These are phyloP conservation scores for Cyanistes caeruleus DNA, from an alignment of 2,113 vertebrate genomes.

Conservation along the genomic window DNA sequence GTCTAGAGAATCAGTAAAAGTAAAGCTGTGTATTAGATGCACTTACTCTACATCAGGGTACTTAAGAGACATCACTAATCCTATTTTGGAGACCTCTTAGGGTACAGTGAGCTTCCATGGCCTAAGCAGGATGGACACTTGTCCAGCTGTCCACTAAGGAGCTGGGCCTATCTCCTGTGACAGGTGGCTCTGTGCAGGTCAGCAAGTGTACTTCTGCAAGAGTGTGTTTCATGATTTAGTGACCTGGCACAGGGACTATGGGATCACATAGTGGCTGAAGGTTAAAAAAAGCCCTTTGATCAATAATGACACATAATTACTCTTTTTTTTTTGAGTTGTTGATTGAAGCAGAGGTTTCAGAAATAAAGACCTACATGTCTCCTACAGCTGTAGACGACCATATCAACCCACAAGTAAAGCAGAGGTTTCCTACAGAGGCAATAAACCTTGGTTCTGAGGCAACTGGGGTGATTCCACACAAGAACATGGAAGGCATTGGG, in stretches of 20 bases:
- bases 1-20: background rate
- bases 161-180: background rate
- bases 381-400: background rate
- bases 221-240: background rate
- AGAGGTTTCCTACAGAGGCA: background rate
- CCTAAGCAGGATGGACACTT: background rate
- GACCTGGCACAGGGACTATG: background rate
- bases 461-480: background rate
- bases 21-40: constrained; percentile 39
- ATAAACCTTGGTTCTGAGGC: background rate
- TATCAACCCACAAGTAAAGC: background rate
- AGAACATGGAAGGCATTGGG: background rate
- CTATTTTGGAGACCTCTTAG: background rate
- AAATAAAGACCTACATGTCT: background rate
- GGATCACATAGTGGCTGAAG: background rate
- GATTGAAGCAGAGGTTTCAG: background rate
- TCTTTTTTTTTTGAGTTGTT: background rate
- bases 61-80: background rate
- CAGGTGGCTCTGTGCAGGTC: background rate
- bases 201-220: background rate
- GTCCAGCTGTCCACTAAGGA: background rate
- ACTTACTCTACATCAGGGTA: background rate
- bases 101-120: background rate
- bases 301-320: background rate
- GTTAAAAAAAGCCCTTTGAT: background rate